Evolutionary conservation across 2,797 vertebrate species (phyloP), one percentile per base, ranked within the genome.

Genomic region (Rhinogobio ventralis): DNA sequence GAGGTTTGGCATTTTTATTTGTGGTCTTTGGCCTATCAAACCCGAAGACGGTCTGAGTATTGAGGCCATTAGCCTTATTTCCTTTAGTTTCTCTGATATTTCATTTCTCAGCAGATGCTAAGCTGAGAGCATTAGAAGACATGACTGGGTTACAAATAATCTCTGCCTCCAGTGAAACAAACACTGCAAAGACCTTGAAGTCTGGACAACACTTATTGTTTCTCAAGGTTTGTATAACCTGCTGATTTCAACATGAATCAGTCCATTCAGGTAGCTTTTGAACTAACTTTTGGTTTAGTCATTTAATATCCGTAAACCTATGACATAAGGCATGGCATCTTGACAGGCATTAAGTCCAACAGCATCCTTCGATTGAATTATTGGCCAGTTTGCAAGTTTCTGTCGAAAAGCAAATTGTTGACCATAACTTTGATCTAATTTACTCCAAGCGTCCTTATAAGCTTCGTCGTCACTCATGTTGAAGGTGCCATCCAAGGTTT

Each of bases 381-480:
- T n/a, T n/a, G n/a, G n/a, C n/a, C n/a, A n/a, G n/a, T n/a, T n/a
- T n/a, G n/a, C n/a, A n/a, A n/a, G n/a, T n/a, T n/a, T n/a, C n/a
- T n/a, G n/a, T n/a, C n/a, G n/a, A n/a, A n/a, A n/a, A n/a, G n/a
- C n/a, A n/a, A n/a, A n/a, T n/a, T n/a, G 85, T 7, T 82, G 73
- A 20, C 79, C 64, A n/a, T 86, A 88, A 2, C 73, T 36, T 28
- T 73, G 71, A 15, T 90, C 69, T 1, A 89, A 84, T 7, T 75
- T 88, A 1, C 39, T 51, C 87, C 83, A 89, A 19, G 85, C 89
- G 81, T 90, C 86, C 66, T 23, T 62, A 28, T 88, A 85, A 33
- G 83, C 86, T 33, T 83, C 84, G 5, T 87, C 49, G 51, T 89
- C 62, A 17, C 49, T 36, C 49, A 49, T 7, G 30, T 51, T 88